phyloP scores from a whole-genome alignment of 2,888 invertebrate genomes.

The Cistogaster globosa region DNA sequence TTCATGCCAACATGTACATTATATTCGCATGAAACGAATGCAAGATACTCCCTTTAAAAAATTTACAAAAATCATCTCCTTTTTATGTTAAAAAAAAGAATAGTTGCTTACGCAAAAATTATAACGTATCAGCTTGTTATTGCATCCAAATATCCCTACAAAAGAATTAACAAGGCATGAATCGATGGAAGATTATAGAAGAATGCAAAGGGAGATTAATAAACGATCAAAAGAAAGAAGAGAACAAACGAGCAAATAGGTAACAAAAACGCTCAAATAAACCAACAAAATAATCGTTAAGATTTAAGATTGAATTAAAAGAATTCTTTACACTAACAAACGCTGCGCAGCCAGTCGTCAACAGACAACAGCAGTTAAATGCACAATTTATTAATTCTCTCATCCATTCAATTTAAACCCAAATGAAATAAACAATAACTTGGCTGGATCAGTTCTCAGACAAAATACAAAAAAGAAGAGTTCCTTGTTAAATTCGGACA shows the following conservation, averaged over 20 bases:
- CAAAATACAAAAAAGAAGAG: slow-evolving; percentile 34
- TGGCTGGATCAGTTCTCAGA: slow-evolving; percentile 35
- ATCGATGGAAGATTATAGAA: slow-evolving; percentile 4
- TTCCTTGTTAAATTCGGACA: slow-evolving; percentile 46
- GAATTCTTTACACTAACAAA: slow-evolving; percentile 30
- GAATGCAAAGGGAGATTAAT: slow-evolving; percentile 27
- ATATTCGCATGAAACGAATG: too few species aligned
- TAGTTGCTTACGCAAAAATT: slow-evolving; percentile 34
- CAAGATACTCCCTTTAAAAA: slow-evolving; percentile 1
- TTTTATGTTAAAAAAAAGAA: not conserved
- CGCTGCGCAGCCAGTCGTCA: slow-evolving; percentile 7
- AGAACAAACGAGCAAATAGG: slow-evolving; percentile 16
- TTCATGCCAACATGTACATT: too few species aligned
- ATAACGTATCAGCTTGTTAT: not conserved
- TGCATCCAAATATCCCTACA: slow-evolving; percentile 2
- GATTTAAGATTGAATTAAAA: slow-evolving; percentile 39
- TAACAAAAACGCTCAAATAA: slow-evolving; percentile 20
- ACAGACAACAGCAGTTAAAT: slow-evolving; percentile 62
- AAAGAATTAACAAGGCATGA: slow-evolving; percentile 36
- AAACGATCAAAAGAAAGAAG: not conserved
- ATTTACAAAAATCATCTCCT: slow-evolving; percentile 34
- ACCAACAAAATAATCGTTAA: slow-evolving; percentile 8
- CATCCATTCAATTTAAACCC: slow-evolving; percentile 22
- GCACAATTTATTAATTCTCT: slow-evolving; percentile 55
- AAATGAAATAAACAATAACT: slow-evolving; percentile 42